phyloP scores from a whole-genome alignment of 2,113 vertebrate genomes.

The Onychostruthus taczanowskii region DNA sequence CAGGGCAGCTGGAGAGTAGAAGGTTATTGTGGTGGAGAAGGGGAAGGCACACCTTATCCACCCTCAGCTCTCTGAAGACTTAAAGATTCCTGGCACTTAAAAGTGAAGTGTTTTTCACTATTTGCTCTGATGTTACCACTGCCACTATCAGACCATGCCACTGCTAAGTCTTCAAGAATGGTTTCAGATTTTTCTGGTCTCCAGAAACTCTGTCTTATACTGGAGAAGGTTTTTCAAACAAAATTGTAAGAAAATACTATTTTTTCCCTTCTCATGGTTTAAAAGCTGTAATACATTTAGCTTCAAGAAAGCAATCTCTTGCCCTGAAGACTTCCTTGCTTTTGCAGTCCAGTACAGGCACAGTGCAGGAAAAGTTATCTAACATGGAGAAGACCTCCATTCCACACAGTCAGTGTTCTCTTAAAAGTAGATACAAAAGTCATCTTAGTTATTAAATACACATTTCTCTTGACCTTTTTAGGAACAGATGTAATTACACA shows the following conservation, averaged over 20 bases:
- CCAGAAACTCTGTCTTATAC: not conserved
- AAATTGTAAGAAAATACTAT: not conserved
- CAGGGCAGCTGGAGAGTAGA: fast-evolving
- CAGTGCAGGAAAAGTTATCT: not conserved
- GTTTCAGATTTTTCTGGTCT: not conserved
- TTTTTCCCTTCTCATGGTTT: not conserved
- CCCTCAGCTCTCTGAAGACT: not conserved
- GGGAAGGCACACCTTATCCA: not conserved
- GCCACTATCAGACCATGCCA: not conserved
- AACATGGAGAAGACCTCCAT: not conserved
- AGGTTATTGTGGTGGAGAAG: not conserved
- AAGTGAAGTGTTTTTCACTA: not conserved
- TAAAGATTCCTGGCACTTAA: not conserved
- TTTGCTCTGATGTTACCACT: not conserved
- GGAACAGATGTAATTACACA: not conserved
- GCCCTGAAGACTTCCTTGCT: not conserved
- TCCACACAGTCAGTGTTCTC: not conserved
- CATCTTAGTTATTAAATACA: not conserved
- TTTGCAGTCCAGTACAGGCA: not conserved
- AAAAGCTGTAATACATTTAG: not conserved
- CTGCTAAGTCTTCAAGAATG: not conserved
- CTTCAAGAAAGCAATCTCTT: not conserved
- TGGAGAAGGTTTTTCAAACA: not conserved
- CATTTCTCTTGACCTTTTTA: not conserved
- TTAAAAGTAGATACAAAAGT: not conserved